phyloP scores from a whole-genome alignment of 2,113 vertebrate genomes.

The Atherinomorus stipes region DNA sequence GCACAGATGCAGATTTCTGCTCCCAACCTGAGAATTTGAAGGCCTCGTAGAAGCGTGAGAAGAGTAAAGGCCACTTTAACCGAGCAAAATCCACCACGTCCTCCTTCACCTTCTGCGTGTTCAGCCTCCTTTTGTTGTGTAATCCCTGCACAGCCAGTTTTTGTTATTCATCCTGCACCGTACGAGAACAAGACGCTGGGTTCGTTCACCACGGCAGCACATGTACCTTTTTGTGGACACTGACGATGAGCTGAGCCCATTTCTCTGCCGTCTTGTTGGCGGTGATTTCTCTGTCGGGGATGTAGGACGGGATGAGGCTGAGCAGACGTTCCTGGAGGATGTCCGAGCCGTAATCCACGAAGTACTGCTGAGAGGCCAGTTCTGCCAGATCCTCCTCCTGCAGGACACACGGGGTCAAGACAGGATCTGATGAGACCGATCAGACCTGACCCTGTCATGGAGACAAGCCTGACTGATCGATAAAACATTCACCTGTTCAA shows the following conservation, averaged over 20 bases:
- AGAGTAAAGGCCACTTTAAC: slow-evolving; percentile 98
- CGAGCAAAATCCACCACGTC: slow-evolving; percentile 97
- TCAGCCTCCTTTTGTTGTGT: slow-evolving; percentile 90
- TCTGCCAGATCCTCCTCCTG: slow-evolving; percentile 97
- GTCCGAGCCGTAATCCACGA: slow-evolving; percentile 92
- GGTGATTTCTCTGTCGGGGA: slow-evolving; percentile 94
- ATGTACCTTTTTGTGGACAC: slow-evolving; percentile 93
- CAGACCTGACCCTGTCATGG: background rate
- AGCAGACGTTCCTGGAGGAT: slow-evolving; percentile 92
- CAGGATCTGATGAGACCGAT: fast-evolving
- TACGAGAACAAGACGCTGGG: background rate
- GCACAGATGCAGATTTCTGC: too few relatives aligned
- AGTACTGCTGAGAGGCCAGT: slow-evolving; percentile 97
- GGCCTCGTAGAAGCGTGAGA: slow-evolving; percentile 98
- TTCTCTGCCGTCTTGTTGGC: slow-evolving; percentile 91
- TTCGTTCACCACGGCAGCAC: fast-evolving
- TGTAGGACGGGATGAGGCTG: slow-evolving; percentile 94
- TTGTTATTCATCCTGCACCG: background rate
- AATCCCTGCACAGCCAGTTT: slow-evolving; percentile 82
- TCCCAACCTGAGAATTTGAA: slow-evolving; percentile 94
- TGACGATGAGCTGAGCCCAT: slow-evolving; percentile 93
- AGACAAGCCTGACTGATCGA: background rate
- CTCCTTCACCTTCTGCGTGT: slow-evolving; percentile 93
- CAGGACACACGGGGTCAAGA: background rate
- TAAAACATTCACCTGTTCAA: too few relatives aligned